Percentiles rank a stretch among this genome's conserved stretches.
These are phyloP conservation scores for Anisognathus igniventris DNA, from an alignment of 2,797 vertebrate genomes.

Conservation along the genomic window DNA sequence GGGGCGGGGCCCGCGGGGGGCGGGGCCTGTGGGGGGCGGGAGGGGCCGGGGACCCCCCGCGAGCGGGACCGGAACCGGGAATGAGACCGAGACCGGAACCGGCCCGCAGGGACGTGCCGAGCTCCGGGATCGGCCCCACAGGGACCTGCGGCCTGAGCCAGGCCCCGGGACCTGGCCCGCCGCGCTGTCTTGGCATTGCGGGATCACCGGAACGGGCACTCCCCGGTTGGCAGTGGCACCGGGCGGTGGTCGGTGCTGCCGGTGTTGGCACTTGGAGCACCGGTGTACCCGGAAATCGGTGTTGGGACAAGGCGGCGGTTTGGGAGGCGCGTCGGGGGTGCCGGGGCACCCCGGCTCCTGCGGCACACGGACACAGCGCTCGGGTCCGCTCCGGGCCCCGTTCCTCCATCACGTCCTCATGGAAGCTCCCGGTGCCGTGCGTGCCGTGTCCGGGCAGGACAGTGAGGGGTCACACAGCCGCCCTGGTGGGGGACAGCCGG, in stretches of 20 bases:
- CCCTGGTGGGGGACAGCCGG: fast-evolving
- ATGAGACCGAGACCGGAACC: fast-evolving
- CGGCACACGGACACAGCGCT: fast-evolving
- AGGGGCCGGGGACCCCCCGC: no score
- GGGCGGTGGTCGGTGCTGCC: background rate
- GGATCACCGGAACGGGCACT: background rate
- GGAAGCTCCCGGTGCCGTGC: fast-evolving
- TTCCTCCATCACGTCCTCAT: fast-evolving
- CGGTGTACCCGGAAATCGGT: no score
- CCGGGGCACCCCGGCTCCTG: fast-evolving
- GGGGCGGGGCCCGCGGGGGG: background rate
- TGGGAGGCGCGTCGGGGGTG: background rate
- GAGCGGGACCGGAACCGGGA: no score
- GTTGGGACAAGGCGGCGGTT: background rate
- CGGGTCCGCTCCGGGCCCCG: fast-evolving
- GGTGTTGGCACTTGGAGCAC: background rate
- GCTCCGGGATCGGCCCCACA: no score
- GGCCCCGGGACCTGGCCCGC: no score
- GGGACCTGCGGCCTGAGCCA: background rate
- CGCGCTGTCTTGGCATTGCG: background rate
- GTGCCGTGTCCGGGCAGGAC: background rate
- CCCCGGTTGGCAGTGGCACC: background rate
- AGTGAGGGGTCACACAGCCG: background rate
- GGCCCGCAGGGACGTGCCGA: background rate
- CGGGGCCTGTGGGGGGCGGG: background rate